phyloP scores from a whole-genome alignment of 2,797 vertebrate genomes.

The Enteromius viviparus region DNA sequence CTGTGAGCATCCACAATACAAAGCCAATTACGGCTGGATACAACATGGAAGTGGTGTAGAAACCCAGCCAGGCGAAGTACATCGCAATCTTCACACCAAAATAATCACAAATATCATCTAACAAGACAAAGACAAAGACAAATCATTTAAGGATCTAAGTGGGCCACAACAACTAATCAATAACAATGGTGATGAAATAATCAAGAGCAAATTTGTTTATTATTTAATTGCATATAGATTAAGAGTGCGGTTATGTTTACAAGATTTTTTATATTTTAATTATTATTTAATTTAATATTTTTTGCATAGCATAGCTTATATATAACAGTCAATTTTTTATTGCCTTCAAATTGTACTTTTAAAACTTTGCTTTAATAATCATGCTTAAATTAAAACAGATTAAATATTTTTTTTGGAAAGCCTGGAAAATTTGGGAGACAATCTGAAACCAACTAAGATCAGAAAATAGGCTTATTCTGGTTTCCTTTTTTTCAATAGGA shows the following conservation, averaged over 20 bases:
- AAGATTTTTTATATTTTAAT: no score
- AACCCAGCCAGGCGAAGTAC: slow-evolving; percentile 98
- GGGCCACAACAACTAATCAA: background rate
- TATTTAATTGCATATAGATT: background rate
- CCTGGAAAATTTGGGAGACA: background rate
- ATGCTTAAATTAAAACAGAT: background rate
- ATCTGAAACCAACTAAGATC: background rate
- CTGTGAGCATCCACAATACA: slow-evolving; percentile 92
- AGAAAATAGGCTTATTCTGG: background rate
- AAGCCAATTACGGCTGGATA: slow-evolving; percentile 95
- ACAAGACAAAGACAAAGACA: slow-evolving; percentile 24
- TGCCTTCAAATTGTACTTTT: no score
- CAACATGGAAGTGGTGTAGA: slow-evolving; percentile 97
- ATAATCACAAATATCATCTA: slow-evolving; percentile 98
- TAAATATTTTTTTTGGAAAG: background rate
- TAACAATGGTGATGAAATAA: background rate
- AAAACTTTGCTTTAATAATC: background rate
- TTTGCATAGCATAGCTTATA: no score
- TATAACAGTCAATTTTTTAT: no score
- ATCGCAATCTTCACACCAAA: slow-evolving; percentile 97
- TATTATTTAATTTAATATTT: no score
- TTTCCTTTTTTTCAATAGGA: background rate
- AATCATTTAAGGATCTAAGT: background rate
- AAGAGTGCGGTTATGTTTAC: background rate
- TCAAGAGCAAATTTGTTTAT: background rate